Conservation (phyloP, 2,113 vertebrate species). For the Actenoides lindsayi region DNA sequence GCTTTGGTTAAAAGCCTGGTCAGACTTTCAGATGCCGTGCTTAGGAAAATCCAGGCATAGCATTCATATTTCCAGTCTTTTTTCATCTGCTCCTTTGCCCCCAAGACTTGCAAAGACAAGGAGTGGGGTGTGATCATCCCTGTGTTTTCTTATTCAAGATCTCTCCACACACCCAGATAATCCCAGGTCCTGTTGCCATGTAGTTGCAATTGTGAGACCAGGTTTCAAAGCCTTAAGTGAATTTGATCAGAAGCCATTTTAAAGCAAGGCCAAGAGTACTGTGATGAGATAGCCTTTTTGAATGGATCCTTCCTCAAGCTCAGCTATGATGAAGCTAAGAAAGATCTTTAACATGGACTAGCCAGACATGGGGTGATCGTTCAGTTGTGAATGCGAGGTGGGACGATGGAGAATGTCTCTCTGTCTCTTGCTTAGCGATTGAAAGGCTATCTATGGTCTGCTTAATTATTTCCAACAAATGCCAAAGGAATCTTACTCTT, state of each 20-base stretch:
- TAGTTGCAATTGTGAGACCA: not conserved
- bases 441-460: not conserved
- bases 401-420: not conserved
- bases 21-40: not conserved
- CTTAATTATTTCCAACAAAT: constrained; percentile 52
- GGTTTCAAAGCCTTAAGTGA: constrained; percentile 1
- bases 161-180: not conserved
- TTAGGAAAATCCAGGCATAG: not conserved
- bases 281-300: not conserved
- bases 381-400: fast-evolving
- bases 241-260: constrained; percentile 61
- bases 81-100: not conserved
- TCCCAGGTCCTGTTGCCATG: not conserved
- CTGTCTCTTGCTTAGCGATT: not conserved
- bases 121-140: not conserved
- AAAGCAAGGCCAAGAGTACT: not conserved
- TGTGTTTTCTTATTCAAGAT: not conserved
- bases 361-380: fast-evolving
- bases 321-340: not conserved
- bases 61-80: not conserved
- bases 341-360: not conserved
- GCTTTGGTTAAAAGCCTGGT: not conserved
- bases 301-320: not conserved
- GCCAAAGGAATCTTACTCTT: constrained; percentile 30
- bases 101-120: not conserved